These are phyloP conservation scores for Akabosia matsudoensis DNA, from an alignment of 1,140 invertebrate genomes.

Conservation along the genomic window DNA sequence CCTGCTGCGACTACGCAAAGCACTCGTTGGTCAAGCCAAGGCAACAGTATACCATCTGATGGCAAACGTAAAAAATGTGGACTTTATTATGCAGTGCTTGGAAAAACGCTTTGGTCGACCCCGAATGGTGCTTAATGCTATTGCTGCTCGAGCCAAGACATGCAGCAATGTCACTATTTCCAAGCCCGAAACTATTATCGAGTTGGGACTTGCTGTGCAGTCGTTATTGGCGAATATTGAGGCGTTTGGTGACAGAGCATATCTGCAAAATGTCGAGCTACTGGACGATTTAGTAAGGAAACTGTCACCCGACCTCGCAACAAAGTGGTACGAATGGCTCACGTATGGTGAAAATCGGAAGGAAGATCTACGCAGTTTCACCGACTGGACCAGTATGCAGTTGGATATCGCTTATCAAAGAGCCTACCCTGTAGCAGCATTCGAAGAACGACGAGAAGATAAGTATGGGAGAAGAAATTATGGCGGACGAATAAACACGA, in stretches of 20 bases:
- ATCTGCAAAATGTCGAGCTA: neutral
- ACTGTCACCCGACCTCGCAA: neutral
- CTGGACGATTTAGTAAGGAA: neutral
- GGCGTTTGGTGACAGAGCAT: neutral
- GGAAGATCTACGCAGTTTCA: too few species aligned
- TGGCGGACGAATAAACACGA: neutral
- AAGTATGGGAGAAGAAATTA: neutral
- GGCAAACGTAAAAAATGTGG: neutral
- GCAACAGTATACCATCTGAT: neutral
- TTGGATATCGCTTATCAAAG: neutral
- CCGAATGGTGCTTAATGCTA: neutral
- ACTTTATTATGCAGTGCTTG: neutral
- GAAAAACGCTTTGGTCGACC: neutral
- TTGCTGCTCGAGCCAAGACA: neutral
- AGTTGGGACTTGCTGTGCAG: neutral
- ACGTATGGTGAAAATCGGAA: neutral
- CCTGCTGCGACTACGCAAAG: neutral
- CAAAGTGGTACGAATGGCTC: neutral
- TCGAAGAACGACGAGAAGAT: neutral
- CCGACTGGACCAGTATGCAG: neutral
- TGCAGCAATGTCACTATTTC: neutral
- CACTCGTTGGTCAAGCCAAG: neutral
- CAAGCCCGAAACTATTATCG: conserved; percentile 8
- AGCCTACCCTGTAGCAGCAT: neutral
- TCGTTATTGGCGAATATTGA: neutral